Percentiles rank a stretch among this genome's conserved stretches.
These are phyloP conservation scores for Hestina assimilis DNA, from an alignment of 1,140 invertebrate genomes.

Conservation along the genomic window DNA sequence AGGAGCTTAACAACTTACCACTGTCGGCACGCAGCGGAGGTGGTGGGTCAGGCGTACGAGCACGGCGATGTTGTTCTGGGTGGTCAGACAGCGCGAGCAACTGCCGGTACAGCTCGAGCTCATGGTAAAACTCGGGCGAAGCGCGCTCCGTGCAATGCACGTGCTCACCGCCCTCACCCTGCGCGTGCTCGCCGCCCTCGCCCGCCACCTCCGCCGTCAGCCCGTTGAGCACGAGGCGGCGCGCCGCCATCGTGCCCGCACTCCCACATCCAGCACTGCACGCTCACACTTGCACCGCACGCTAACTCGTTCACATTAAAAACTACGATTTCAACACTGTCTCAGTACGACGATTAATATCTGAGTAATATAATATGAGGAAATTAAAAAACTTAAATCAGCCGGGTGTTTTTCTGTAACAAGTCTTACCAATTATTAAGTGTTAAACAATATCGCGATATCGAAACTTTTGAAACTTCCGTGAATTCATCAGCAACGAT, in stretches of 20 bases:
- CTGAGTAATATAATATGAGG: too few species aligned
- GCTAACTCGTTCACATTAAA: too few species aligned
- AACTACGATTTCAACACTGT: too few species aligned
- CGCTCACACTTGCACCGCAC: too few species aligned
- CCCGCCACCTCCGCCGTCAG: conserved; percentile 58
- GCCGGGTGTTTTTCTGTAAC: too few species aligned
- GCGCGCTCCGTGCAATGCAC: conserved; percentile 33
- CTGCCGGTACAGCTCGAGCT: conserved; percentile 65
- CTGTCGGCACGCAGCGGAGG: not conserved
- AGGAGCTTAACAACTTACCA: too few species aligned
- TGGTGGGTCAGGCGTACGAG: conserved; percentile 47
- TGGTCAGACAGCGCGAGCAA: conserved; percentile 53
- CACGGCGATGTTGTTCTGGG: conserved; percentile 31
- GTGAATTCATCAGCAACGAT: too few species aligned
- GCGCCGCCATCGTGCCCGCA: conserved; percentile 46
- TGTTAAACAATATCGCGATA: too few species aligned
- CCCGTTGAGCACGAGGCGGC: conserved; percentile 65
- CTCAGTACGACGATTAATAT: too few species aligned
- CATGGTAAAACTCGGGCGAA: conserved; percentile 67
- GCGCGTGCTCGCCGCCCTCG: conserved; percentile 10
- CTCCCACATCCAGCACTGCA: conserved; percentile 31
- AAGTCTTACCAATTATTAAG: too few species aligned
- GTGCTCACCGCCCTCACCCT: not conserved
- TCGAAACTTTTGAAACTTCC: too few species aligned
- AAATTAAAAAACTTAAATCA: too few species aligned